Base-by-base conservation (phyloP, 1,140 invertebrate species). In the Drosophila murphyi region DNA sequence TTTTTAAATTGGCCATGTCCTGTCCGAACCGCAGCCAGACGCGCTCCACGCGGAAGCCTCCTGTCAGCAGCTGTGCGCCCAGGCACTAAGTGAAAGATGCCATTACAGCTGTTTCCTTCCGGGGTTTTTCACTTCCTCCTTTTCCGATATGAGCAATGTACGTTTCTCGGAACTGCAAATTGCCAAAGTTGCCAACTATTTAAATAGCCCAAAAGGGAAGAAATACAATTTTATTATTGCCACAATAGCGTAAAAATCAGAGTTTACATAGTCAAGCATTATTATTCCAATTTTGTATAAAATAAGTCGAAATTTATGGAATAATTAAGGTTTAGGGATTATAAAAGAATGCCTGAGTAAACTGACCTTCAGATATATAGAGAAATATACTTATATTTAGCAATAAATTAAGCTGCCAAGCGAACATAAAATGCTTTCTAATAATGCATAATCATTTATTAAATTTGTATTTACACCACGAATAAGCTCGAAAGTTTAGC, bases 1-100 rank as follows among this genome's bases (percentile, higher is more conserved):
- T 88, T 88, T 88, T 89, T 51, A 83, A 88, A 88, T 88, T 88
- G 83, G 80, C 83, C 85, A 83, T 89, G 80, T 88, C 85, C 83
- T 82, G 76, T 39, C 56, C 61, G 62, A 65, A 64, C 54, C 75
- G 20, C 57, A 56, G 31, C 35, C 48, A 68, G 60, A 61, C 70
- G 76, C 68, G 68, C 37, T 73, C 41, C 76, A 41, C 55, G 76
- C 69, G 76, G 10, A n/a, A 6, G 39, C n/a, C 39, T 37, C 65
- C 47, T 70, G 76, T 43, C 72, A 63, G 55, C 82, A 85, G 74
- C 55, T 55, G 62, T 57, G 65, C 32, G 41, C 57, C 64, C 39
- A 43, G 41, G 59, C 37, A 51, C 59, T 75, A 76, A 72, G 69
- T 54, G 69, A 88, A 88, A 88, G 72, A 88, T 75, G 64, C 74